Conservation (phyloP, 2,888 invertebrate species). For the Protonemura montana region DNA sequence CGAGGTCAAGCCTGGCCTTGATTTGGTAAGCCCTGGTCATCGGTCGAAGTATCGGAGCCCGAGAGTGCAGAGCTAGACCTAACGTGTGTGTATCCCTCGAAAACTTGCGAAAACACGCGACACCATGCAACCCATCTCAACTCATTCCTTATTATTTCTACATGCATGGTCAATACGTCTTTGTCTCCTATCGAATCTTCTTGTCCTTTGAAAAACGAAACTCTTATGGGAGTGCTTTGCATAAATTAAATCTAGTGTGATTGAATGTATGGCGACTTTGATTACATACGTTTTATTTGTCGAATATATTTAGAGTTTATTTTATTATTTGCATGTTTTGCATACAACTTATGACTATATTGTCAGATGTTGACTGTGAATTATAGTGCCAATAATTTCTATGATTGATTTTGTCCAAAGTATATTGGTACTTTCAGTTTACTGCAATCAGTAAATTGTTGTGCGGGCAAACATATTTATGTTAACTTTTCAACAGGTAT, state of each 20-base stretch:
- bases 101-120: too few species aligned
- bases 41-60: constrained; percentile 7
- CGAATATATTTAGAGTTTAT: neutral
- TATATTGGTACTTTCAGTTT: neutral
- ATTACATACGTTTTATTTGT: neutral
- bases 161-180: constrained; percentile 39
- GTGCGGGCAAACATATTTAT: neutral
- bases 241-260: constrained; percentile 31
- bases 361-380: neutral
- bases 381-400: neutral
- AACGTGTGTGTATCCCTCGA: neutral
- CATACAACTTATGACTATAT: neutral
- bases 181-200: constrained; percentile 38
- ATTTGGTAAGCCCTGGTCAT: neutral
- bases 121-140: neutral
- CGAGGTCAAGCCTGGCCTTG: too few species aligned
- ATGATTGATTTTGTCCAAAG: neutral
- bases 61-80: neutral
- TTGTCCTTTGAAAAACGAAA: constrained; percentile 35
- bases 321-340: neutral
- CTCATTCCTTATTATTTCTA: constrained; percentile 35
- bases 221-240: constrained; percentile 19
- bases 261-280: constrained; percentile 28
- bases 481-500: neutral
- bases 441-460: neutral